These are phyloP conservation scores for Spondyliosoma cantharus DNA, from an alignment of 2,797 vertebrate genomes.

Conservation along the genomic window DNA sequence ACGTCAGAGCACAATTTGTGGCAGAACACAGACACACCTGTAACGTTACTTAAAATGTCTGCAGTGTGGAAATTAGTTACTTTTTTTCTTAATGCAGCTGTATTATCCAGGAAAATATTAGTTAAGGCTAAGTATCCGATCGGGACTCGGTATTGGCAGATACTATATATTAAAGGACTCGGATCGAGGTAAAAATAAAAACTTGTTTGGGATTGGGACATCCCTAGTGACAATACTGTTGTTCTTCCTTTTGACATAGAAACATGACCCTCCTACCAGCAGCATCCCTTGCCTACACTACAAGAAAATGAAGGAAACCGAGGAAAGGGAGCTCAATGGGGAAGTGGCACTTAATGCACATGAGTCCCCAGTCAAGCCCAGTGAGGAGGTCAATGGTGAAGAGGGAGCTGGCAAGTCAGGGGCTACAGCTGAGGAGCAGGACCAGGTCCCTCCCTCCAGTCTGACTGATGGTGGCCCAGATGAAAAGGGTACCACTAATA, in stretches of 20 bases:
- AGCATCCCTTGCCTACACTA: slow-evolving; percentile 99
- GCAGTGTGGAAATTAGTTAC: too few relatives aligned
- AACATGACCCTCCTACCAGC: slow-evolving; percentile 98
- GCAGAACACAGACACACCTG: too few relatives aligned
- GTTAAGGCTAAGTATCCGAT: too few relatives aligned
- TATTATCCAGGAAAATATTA: too few relatives aligned
- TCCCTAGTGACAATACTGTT: background rate
- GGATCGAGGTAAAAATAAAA: too few relatives aligned
- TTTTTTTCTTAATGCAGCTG: too few relatives aligned
- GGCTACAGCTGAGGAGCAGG: slow-evolving; percentile 78
- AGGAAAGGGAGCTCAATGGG: slow-evolving; percentile 91
- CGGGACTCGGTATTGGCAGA: too few relatives aligned
- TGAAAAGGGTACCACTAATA: slow-evolving; percentile 56
- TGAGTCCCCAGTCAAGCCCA: slow-evolving; percentile 83
- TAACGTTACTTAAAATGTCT: too few relatives aligned
- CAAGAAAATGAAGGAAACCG: slow-evolving; percentile 97
- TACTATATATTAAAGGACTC: too few relatives aligned
- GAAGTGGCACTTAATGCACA: slow-evolving; percentile 84
- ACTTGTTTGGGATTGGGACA: too few relatives aligned
- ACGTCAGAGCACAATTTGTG: too few relatives aligned
- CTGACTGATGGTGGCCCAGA: slow-evolving; percentile 20
- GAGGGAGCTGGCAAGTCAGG: slow-evolving; percentile 80
- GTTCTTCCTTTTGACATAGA: slow-evolving; percentile 82
- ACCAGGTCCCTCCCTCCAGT: slow-evolving; percentile 50
- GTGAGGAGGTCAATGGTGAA: slow-evolving; percentile 69